Evolutionary conservation across 2,888 invertebrate genomes (phyloP).

Genomic region (Acleris holmiana): DNA sequence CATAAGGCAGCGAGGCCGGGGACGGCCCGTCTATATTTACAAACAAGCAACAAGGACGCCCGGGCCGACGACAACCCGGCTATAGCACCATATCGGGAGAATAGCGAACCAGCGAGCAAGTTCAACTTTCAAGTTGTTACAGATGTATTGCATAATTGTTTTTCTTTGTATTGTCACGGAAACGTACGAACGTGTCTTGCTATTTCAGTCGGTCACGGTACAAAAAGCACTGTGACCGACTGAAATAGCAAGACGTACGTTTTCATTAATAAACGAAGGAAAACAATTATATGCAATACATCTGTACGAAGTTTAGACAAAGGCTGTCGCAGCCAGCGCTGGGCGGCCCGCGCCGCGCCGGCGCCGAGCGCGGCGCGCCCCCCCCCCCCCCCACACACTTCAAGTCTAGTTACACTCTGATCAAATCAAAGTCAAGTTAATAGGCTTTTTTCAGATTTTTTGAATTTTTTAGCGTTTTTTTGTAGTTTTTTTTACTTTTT

Average conservation of each 20-base stretch:
- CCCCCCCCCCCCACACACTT: neutral
- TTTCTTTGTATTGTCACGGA: too few species aligned
- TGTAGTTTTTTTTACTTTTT: constrained; percentile 54
- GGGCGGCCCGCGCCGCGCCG: neutral
- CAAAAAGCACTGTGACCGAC: too few species aligned
- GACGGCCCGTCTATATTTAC: constrained; percentile 13
- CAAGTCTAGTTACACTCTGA: constrained; percentile 46
- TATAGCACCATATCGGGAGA: constrained; percentile 25
- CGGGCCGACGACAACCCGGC: constrained; percentile 20
- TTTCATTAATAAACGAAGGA: too few species aligned
- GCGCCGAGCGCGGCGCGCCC: neutral
- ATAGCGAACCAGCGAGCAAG: constrained; percentile 11
- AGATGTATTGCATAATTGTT: too few species aligned
- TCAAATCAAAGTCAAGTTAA: constrained; percentile 62
- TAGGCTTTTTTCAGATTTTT: constrained; percentile 57
- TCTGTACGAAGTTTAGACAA: too few species aligned
- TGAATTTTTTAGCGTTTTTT: constrained; percentile 51
- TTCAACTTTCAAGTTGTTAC: neutral
- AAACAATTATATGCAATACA: too few species aligned
- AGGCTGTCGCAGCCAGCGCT: too few species aligned
- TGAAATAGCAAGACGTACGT: too few species aligned
- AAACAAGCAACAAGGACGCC: constrained; percentile 10
- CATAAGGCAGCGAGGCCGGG: constrained; percentile 24
- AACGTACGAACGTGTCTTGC: too few species aligned
- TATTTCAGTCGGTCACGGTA: too few species aligned